These are phyloP conservation scores for Anas bernieri DNA, from an alignment of 2,797 vertebrate genomes.

Conservation along the genomic window DNA sequence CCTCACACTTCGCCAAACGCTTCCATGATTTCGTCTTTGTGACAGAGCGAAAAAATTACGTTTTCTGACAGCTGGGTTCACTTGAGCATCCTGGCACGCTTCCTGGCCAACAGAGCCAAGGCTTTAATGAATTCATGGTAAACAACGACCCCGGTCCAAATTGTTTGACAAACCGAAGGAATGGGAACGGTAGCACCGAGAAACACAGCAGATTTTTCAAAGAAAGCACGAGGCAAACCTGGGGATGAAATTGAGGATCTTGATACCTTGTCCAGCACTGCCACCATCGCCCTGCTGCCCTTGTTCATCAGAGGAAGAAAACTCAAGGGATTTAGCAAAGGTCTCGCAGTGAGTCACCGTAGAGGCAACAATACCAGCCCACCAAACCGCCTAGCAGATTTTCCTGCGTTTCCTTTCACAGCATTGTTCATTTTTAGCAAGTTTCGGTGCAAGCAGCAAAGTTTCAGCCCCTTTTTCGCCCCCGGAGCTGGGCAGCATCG, in stretches of 20 bases:
- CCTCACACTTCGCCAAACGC: background rate
- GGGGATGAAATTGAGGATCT: accelerated
- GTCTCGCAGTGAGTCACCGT: background rate
- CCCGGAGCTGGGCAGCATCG: background rate
- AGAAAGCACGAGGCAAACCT: background rate
- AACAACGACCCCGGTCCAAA: background rate
- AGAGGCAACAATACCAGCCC: background rate
- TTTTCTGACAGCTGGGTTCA: constrained; percentile 26
- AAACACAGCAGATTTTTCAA: background rate
- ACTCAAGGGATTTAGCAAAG: background rate
- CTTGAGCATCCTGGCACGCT: background rate
- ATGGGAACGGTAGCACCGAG: accelerated
- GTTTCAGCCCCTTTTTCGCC: background rate
- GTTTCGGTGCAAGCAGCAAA: background rate
- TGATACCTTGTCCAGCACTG: background rate
- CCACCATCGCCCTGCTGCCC: background rate
- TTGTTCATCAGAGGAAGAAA: background rate
- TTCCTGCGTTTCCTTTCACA: background rate
- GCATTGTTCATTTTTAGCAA: background rate
- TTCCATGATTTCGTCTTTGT: background rate
- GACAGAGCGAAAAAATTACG: background rate
- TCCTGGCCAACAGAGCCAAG: background rate
- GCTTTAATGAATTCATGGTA: background rate
- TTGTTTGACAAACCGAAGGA: background rate
- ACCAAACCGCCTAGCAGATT: background rate